phyloP scores from a whole-genome alignment of 2,888 invertebrate species.

The Linnaemya vulpina region DNA sequence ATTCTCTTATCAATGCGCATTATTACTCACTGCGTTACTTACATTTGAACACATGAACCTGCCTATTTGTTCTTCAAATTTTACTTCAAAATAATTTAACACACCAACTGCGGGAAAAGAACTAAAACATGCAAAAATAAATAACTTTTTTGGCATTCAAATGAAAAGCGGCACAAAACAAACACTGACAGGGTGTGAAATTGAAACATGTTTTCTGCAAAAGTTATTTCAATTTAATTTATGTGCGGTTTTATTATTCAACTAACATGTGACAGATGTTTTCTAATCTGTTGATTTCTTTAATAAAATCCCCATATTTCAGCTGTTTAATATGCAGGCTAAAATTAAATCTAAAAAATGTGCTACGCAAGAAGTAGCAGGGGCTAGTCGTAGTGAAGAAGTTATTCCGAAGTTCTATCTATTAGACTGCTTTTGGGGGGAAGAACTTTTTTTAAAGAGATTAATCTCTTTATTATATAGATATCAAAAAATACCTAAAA shows the following conservation, averaged over 20 bases:
- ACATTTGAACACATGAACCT: too few relatives aligned
- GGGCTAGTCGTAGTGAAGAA: too few relatives aligned
- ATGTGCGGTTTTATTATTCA: neutral
- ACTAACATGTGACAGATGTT: neutral
- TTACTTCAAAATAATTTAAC: neutral
- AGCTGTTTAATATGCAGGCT: neutral
- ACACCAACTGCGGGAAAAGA: neutral
- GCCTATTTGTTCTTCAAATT: neutral
- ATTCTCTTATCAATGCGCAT: too few relatives aligned
- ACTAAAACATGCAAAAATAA: neutral
- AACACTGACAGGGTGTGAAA: conserved; percentile 4
- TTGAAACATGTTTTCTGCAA: neutral
- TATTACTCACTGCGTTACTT: too few relatives aligned
- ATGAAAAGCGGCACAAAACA: neutral
- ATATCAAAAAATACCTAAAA: too few relatives aligned
- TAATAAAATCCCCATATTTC: neutral
- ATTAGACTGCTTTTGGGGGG: too few relatives aligned
- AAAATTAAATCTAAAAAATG: neutral
- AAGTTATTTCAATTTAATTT: neutral
- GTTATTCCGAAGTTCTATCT: too few relatives aligned
- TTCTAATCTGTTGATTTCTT: neutral
- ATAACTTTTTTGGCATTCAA: neutral
- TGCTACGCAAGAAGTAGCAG: too few relatives aligned
- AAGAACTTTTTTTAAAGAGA: too few relatives aligned
- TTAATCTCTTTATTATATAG: too few relatives aligned